A percentile compares a stretch with the other conserved stretches of the same genome.
Conservation (phyloP, 2,888 invertebrate species). For the Matsumyia berberina region DNA sequence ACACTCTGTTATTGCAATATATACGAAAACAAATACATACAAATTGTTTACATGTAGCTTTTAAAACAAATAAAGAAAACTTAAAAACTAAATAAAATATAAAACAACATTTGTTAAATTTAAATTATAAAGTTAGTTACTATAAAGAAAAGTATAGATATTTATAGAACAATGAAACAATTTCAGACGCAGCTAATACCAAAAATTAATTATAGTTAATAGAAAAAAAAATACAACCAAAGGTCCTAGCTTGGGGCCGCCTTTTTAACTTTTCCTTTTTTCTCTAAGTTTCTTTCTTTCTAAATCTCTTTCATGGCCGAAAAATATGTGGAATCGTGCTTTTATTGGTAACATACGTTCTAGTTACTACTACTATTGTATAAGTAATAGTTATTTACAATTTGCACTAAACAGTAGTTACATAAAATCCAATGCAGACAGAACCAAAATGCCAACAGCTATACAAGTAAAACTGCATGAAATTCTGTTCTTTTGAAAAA, state of each 20-base stretch:
- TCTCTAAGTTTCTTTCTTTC: slow-evolving; percentile 50
- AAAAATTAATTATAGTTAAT: slow-evolving; percentile 78
- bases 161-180: slow-evolving; percentile 67
- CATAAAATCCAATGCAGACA: slow-evolving; percentile 48
- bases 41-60: slow-evolving; percentile 68
- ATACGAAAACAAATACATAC: slow-evolving; percentile 17
- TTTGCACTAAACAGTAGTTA: slow-evolving; percentile 56
- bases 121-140: slow-evolving; percentile 69
- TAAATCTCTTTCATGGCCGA: slow-evolving; percentile 55
- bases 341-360: slow-evolving; percentile 58
- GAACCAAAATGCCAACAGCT: slow-evolving; percentile 39
- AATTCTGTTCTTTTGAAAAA: slow-evolving; percentile 48
- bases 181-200: slow-evolving; percentile 78
- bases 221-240: slow-evolving; percentile 54
- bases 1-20: slow-evolving; percentile 8
- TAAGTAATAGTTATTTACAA: slow-evolving; percentile 58
- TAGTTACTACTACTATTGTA: slow-evolving; percentile 67
- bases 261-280: slow-evolving; percentile 69
- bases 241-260: slow-evolving; percentile 60
- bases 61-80: slow-evolving; percentile 55
- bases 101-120: slow-evolving; percentile 66
- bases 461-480: slow-evolving; percentile 49
- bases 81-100: slow-evolving; percentile 36
- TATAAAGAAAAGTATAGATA: slow-evolving; percentile 58
- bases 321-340: slow-evolving; percentile 51